A percentile compares a stretch with the other conserved stretches of the same genome.
These are phyloP conservation scores for Altica lythri DNA, from an alignment of 2,888 invertebrate genomes.

Conservation along the genomic window DNA sequence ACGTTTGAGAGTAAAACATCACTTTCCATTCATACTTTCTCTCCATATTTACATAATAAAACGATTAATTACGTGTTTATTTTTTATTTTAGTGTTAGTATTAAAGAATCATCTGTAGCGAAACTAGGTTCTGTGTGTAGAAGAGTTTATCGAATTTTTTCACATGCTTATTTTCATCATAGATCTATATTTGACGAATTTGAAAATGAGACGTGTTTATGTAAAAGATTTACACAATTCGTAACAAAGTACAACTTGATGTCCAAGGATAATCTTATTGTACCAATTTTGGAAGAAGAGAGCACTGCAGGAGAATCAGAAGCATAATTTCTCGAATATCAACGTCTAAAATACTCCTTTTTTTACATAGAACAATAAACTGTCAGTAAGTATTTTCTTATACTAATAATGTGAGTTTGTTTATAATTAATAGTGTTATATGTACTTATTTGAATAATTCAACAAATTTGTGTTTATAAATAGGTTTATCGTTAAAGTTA, in stretches of 20 bases:
- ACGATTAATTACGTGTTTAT: no score
- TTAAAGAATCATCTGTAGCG: conserved; percentile 98
- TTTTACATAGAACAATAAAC: conserved; percentile 9
- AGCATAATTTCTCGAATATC: conserved; percentile 46
- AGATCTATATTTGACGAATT: conserved; percentile 96
- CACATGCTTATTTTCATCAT: conserved; percentile 99
- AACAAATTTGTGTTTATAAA: no score
- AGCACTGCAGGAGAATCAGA: conserved; percentile 61
- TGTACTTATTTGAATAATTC: no score
- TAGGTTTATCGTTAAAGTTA: no score
- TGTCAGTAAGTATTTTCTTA: no score
- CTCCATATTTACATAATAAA: no score
- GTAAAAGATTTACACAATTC: conserved; percentile 95
- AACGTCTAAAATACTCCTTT: conserved; percentile 15
- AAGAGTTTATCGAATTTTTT: conserved; percentile 98
- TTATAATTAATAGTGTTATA: no score
- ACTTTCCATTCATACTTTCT: no score
- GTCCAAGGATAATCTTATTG: conserved; percentile 97
- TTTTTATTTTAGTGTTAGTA: conserved; percentile 84
- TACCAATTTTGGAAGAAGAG: conserved; percentile 91
- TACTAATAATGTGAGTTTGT: no score
- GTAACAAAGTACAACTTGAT: conserved; percentile 98
- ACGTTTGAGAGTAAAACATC: no score
- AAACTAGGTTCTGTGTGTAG: conserved; percentile 98
- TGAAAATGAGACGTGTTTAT: conserved; percentile 94